These are phyloP conservation scores for Xenops minutus DNA, from an alignment of 2,797 vertebrate genomes.

Conservation along the genomic window DNA sequence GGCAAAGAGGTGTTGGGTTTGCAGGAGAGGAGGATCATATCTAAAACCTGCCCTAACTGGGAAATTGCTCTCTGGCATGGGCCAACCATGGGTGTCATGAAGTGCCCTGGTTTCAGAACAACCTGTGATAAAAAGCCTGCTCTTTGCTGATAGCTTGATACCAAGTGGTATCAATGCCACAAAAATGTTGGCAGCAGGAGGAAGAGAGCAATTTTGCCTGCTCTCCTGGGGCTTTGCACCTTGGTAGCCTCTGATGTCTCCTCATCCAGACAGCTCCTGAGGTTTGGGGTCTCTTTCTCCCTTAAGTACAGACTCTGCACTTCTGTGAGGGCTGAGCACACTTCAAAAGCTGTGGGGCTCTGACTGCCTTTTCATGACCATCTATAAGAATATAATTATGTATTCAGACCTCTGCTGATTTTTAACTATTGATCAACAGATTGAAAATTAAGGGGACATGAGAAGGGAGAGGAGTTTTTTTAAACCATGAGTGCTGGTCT, in stretches of 20 bases:
- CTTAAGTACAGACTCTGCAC: background rate
- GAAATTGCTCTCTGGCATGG: background rate
- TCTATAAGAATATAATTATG: accelerated
- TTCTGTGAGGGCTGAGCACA: background rate
- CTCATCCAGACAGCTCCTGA: background rate
- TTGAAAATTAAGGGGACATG: too few species aligned
- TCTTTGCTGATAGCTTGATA: background rate
- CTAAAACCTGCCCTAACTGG: background rate
- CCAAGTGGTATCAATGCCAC: too few species aligned
- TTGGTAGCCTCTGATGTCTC: background rate
- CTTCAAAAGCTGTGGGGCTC: background rate
- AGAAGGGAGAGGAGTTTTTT: background rate
- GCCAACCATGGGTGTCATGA: accelerated
- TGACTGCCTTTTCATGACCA: background rate
- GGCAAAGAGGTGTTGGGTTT: background rate
- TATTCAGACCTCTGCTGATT: background rate
- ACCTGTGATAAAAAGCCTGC: background rate
- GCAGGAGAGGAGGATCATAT: background rate
- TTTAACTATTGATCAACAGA: background rate
- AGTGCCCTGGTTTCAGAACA: background rate
- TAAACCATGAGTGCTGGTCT: background rate
- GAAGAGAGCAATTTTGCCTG: background rate
- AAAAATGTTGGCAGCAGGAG: background rate
- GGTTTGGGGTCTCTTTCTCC: background rate
- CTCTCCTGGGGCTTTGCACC: background rate